phyloP scores from a whole-genome alignment of 2,797 vertebrate genomes.

The Heliangelus exortis region DNA sequence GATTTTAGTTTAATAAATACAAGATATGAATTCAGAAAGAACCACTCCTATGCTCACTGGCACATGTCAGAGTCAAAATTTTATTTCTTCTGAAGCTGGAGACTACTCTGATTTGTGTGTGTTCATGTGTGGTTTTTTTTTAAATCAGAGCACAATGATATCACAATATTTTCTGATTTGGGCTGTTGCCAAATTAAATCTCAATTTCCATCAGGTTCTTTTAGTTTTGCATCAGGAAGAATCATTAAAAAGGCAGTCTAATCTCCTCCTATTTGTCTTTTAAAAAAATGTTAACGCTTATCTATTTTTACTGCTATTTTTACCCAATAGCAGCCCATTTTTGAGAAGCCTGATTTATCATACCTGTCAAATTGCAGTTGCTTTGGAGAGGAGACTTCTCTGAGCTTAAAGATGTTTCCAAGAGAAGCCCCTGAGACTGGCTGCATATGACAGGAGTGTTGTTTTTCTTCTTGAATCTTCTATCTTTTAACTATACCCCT shows the following conservation, averaged over 20 bases:
- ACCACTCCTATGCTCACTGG: slow-evolving; percentile 42
- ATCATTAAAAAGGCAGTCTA: background rate
- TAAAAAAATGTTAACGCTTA: background rate
- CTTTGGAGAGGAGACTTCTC: background rate
- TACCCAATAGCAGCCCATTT: background rate
- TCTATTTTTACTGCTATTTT: background rate
- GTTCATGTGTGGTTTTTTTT: background rate
- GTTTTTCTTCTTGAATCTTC: background rate
- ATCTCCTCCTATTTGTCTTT: background rate
- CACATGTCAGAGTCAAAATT: background rate
- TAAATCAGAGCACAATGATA: background rate
- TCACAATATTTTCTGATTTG: background rate
- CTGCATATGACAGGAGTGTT: accelerated
- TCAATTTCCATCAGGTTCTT: background rate
- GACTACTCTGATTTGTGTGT: background rate
- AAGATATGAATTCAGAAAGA: background rate
- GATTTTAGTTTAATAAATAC: slow-evolving; percentile 35
- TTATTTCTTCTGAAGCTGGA: background rate
- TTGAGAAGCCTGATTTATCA: background rate
- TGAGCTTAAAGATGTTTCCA: background rate
- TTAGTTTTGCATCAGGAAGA: background rate
- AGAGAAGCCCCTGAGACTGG: background rate
- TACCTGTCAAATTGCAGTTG: background rate
- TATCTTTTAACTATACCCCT: background rate
- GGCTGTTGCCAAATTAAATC: background rate